Percentiles rank a stretch among this genome's conserved stretches.
phyloP scores from a whole-genome alignment of 2,797 vertebrate species.

The Sarcoramphus papa region DNA sequence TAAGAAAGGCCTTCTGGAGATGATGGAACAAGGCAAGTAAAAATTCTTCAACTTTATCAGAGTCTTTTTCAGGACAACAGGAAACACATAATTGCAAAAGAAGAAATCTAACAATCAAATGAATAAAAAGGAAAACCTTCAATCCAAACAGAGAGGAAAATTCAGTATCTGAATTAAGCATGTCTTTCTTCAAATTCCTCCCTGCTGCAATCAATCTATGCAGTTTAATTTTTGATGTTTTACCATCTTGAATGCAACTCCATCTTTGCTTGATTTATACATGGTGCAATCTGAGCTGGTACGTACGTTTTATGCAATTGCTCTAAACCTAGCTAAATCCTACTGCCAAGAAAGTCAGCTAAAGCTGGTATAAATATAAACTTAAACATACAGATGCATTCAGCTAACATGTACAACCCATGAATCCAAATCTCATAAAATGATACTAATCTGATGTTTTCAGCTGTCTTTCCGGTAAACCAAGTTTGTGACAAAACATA shows the following conservation, averaged over 20 bases:
- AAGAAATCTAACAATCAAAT: background rate
- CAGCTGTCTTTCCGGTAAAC: background rate
- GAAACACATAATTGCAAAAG: background rate
- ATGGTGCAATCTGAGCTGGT: background rate
- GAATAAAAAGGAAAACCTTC: background rate
- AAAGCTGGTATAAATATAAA: background rate
- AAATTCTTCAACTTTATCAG: background rate
- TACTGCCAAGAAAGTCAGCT: background rate
- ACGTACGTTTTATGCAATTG: background rate
- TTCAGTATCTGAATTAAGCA: background rate
- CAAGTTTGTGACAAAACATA: background rate
- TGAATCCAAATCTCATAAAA: background rate
- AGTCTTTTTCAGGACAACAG: background rate
- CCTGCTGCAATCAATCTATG: background rate
- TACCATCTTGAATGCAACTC: background rate
- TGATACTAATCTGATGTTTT: background rate
- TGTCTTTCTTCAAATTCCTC: background rate
- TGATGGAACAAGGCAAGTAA: constrained; percentile 81
- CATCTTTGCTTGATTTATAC: background rate
- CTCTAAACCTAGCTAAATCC: background rate
- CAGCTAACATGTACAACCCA: background rate
- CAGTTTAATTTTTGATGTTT: background rate
- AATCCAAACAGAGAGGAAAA: background rate
- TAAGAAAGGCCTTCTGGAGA: constrained; percentile 83
- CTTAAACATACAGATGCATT: background rate